Conservation (phyloP, 1,140 invertebrate species). For the Agrypnia vestita region DNA sequence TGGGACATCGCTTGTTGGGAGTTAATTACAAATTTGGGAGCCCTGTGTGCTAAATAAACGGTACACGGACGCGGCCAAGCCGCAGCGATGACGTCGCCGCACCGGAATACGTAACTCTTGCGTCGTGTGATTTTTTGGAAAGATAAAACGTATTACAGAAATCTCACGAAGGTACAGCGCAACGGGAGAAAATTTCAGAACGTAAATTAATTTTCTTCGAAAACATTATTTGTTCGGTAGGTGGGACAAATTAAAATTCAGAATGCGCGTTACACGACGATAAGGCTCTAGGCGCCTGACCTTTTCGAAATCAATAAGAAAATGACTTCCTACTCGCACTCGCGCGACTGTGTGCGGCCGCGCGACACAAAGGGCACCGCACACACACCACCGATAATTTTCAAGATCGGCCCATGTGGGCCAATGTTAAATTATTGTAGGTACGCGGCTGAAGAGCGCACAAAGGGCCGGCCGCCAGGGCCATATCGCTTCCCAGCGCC, state of each 20-base stretch:
- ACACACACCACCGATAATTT: conserved; percentile 42
- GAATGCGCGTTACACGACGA: neutral
- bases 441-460: conserved; percentile 27
- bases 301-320: conserved; percentile 1
- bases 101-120: neutral
- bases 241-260: too few relatives aligned
- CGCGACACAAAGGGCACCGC: neutral
- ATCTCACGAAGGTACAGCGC: too few relatives aligned
- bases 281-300: conserved; percentile 16
- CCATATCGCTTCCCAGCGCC: conserved; percentile 28
- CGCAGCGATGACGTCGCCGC: neutral
- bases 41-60: neutral
- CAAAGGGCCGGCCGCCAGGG: conserved; percentile 50
- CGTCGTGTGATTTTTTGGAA: too few relatives aligned
- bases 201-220: too few relatives aligned
- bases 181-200: too few relatives aligned
- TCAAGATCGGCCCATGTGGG: conserved; percentile 48
- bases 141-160: too few relatives aligned
- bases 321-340: neutral
- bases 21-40: conserved; percentile 2
- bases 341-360: conserved; percentile 9
- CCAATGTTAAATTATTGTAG: conserved; percentile 53
- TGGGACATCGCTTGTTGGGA: conserved; percentile 1
- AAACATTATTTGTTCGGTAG: too few relatives aligned
- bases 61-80: neutral